phyloP scores from a whole-genome alignment of 2,888 invertebrate species.

The Mythimna ferrago region DNA sequence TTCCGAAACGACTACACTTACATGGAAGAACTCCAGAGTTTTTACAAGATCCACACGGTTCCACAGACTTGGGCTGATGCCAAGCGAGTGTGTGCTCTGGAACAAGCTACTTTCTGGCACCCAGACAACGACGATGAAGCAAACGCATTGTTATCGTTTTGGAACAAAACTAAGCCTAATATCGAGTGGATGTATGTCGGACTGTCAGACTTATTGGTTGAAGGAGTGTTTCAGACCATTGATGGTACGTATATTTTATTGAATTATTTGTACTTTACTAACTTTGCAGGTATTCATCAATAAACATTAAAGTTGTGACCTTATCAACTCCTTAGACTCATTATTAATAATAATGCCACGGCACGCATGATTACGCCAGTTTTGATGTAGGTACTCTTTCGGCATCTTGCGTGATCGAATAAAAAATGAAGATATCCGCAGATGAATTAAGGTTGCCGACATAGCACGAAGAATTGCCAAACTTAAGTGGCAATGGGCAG shows the following conservation, averaged over 20 bases:
- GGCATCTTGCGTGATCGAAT: too few species aligned
- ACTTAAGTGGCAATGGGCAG: too few species aligned
- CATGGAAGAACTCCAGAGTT: slow-evolving; percentile 70
- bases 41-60: slow-evolving; percentile 81
- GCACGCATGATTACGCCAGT: too few species aligned
- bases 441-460: too few species aligned
- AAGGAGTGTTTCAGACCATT: slow-evolving; percentile 77
- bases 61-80: slow-evolving; percentile 77
- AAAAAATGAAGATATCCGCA: too few species aligned
- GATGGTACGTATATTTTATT: slow-evolving; percentile 62
- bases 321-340: too few species aligned
- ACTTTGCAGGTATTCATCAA: neutral
- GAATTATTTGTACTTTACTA: neutral
- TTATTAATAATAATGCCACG: too few species aligned
- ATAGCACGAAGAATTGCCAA: too few species aligned
- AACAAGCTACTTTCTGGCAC: slow-evolving; percentile 78
- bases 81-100: slow-evolving; percentile 72
- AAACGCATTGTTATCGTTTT: slow-evolving; percentile 63
- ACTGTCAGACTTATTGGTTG: slow-evolving; percentile 71
- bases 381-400: too few species aligned
- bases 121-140: slow-evolving; percentile 76
- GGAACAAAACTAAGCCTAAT: slow-evolving; percentile 70
- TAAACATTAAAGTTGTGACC: too few species aligned
- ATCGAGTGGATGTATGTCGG: slow-evolving; percentile 69
- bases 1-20: slow-evolving; percentile 81